Conservation (phyloP, 2,888 invertebrate genomes). For the Allygus modestus region DNA sequence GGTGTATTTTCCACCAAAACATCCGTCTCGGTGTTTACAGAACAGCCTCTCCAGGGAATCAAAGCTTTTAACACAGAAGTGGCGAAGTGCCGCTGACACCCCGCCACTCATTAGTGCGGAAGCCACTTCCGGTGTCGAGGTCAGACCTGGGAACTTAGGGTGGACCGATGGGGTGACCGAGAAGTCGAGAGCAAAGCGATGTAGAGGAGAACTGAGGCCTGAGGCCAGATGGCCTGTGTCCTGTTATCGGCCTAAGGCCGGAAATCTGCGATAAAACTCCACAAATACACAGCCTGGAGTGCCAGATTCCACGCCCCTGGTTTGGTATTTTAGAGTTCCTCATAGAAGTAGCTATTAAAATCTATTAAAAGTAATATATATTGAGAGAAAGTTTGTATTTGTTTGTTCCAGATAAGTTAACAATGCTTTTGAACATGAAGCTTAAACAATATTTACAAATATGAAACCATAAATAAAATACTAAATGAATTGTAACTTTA, state of each 20-base stretch:
- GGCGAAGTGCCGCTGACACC: constrained; percentile 28
- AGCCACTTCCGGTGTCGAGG: constrained; percentile 44
- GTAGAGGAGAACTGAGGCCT: constrained; percentile 21
- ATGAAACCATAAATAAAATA: too few relatives aligned
- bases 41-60: constrained; percentile 45
- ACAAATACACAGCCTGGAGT: neutral
- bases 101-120: constrained; percentile 1
- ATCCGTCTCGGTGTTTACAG: constrained; percentile 31
- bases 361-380: too few relatives aligned
- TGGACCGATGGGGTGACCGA: neutral
- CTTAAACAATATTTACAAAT: too few relatives aligned
- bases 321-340: too few relatives aligned
- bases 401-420: too few relatives aligned
- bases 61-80: constrained; percentile 49
- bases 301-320: neutral
- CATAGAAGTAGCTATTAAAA: too few relatives aligned
- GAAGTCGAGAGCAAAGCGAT: constrained; percentile 41
- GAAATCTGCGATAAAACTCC: constrained; percentile 18
- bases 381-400: too few relatives aligned
- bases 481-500: too few relatives aligned
- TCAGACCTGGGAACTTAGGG: constrained; percentile 13
- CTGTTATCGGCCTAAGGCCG: neutral
- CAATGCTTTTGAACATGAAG: too few relatives aligned
- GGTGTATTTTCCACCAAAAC: constrained; percentile 26
- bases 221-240: constrained; percentile 11